phyloP scores from a whole-genome alignment of 2,797 vertebrate genomes.

The Micromesistius poutassou region DNA sequence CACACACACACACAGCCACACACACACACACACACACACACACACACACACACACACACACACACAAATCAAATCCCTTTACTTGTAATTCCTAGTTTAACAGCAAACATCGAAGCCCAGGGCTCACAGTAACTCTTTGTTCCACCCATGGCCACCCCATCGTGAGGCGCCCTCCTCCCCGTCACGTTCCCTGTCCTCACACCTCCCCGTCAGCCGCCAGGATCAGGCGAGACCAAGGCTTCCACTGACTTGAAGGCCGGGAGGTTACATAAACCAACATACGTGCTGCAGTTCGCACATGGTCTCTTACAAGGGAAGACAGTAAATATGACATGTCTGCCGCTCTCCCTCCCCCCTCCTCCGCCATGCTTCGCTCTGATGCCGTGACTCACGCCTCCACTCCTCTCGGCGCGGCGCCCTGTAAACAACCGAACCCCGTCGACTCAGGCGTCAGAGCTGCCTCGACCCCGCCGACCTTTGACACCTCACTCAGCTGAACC shows the following conservation, averaged over 20 bases:
- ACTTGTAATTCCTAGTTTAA: slow-evolving; percentile 63
- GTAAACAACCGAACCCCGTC: slow-evolving; percentile 49
- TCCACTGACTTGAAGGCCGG: slow-evolving; percentile 59
- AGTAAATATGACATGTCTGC: slow-evolving; percentile 63
- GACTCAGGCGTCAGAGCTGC: slow-evolving; percentile 53
- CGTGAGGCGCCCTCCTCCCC: slow-evolving; percentile 52
- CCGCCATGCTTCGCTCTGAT: slow-evolving; percentile 2
- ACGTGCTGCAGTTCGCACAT: slow-evolving; percentile 70
- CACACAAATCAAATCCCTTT: slow-evolving; percentile 22
- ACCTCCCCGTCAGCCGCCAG: slow-evolving; percentile 67
- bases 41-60: slow-evolving; percentile 21
- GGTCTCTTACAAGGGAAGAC: slow-evolving; percentile 66
- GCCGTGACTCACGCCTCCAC: not conserved
- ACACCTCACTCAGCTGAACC: slow-evolving; percentile 38
- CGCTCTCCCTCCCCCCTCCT: not conserved
- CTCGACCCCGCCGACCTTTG: slow-evolving; percentile 49
- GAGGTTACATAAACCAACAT: slow-evolving; percentile 81
- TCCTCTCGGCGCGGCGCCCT: not conserved
- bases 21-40: not conserved
- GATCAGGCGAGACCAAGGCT: slow-evolving; percentile 70
- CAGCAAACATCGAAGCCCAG: slow-evolving; percentile 62
- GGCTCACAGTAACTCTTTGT: slow-evolving; percentile 75
- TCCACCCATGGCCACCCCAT: slow-evolving; percentile 43
- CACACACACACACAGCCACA: slow-evolving; percentile 16
- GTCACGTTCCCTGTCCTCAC: slow-evolving; percentile 68